Evolutionary conservation across 1,140 invertebrate genomes (phyloP).

Genomic region (Hylaeus volcanicus): DNA sequence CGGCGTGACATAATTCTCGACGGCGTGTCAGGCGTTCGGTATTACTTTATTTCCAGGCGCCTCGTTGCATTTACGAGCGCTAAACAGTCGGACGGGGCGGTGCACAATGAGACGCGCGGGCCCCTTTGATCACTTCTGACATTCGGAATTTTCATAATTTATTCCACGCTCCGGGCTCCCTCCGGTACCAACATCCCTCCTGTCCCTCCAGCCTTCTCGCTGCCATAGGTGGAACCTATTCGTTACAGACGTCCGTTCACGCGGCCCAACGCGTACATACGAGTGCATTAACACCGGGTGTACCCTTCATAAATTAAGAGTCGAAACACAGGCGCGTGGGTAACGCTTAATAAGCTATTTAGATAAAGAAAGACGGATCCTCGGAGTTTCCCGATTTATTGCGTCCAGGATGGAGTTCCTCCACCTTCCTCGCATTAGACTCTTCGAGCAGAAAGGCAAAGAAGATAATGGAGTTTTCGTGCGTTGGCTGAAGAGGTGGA

Average conservation of each 20-base stretch:
- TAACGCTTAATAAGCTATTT: conserved; percentile 66
- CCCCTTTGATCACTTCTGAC: conserved; percentile 74
- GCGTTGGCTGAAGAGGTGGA: conserved; percentile 1
- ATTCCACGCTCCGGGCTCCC: conserved; percentile 61
- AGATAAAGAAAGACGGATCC: conserved; percentile 46
- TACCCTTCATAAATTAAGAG: conserved; percentile 65
- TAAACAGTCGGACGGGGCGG: conserved; percentile 53
- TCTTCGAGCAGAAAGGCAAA: neutral
- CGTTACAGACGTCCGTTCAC: conserved; percentile 50
- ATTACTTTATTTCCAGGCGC: conserved; percentile 55
- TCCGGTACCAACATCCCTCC: conserved; percentile 18
- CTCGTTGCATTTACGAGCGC: conserved; percentile 57
- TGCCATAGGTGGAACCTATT: conserved; percentile 57
- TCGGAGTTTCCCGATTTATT: conserved; percentile 59
- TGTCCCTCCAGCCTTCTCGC: neutral
- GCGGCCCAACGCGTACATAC: conserved; percentile 41
- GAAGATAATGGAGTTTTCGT: neutral
- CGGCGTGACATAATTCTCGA: conserved; percentile 66
- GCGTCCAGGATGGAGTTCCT: conserved; percentile 8
- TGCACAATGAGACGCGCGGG: conserved; percentile 68
- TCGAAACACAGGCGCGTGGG: conserved; percentile 59
- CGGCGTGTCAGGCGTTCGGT: conserved; percentile 39
- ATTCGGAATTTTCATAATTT: conserved; percentile 75
- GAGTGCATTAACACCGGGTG: conserved; percentile 57
- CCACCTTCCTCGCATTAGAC: neutral